Evolutionary conservation across 2,888 invertebrate genomes (phyloP).

Genomic region (Masnerella sp.): DNA sequence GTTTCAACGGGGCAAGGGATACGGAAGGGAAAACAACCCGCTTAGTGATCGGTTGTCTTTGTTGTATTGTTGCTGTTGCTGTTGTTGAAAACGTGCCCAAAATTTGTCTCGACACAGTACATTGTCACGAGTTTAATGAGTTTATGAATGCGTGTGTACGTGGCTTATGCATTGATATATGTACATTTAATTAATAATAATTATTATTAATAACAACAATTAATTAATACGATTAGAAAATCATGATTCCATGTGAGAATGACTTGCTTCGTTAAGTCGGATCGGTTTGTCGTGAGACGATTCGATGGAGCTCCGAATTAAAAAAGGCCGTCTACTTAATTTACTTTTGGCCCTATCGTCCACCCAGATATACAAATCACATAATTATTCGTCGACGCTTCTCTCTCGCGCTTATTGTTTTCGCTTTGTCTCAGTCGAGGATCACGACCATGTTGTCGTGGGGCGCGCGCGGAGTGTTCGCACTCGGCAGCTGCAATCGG

Average conservation of each 20-base stretch:
- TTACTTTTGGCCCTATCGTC: constrained; percentile 31
- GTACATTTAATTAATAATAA: constrained; percentile 77
- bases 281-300: constrained; percentile 42
- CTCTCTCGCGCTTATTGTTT: constrained; percentile 48
- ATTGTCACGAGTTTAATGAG: constrained; percentile 37
- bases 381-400: constrained; percentile 43
- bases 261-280: constrained; percentile 67
- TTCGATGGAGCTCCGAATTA: constrained; percentile 28
- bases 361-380: constrained; percentile 55
- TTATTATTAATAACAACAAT: constrained; percentile 77
- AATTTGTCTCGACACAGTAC: constrained; percentile 34
- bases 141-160: constrained; percentile 65
- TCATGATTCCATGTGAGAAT: constrained; percentile 75
- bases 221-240: constrained; percentile 77
- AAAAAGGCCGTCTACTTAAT: constrained; percentile 37
- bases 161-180: constrained; percentile 72
- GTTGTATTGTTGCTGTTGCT: constrained; percentile 19
- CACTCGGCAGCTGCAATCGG: constrained; percentile 77
- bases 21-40: constrained; percentile 49
- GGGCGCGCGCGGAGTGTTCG: constrained; percentile 71
- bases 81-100: constrained; percentile 42
- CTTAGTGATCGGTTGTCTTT: constrained; percentile 25
- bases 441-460: constrained; percentile 78
- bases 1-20: constrained; percentile 34
- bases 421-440: constrained; percentile 77